Base-by-base conservation (phyloP, 2,888 invertebrate genomes). In the Fissipunctia ypsillon region DNA sequence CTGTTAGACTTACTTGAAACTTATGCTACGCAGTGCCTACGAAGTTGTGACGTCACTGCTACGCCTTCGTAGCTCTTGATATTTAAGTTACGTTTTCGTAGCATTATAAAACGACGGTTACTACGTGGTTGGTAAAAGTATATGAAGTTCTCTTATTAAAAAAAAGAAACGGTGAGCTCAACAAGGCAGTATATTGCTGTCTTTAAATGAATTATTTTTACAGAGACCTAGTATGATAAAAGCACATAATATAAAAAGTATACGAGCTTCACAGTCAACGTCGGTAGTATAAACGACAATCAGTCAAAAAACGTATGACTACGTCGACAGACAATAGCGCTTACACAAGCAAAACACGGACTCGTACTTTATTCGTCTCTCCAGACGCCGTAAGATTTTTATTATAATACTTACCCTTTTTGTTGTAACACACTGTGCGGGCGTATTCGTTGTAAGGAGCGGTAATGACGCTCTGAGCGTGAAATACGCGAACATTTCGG, bases 401-500 rank as follows among this genome's bases (percentile, higher is more conserved):
- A 95, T 94, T 95, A 93, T 94, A 92, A 93, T 92, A 92, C 93
- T 91, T 92, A 92, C 91, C 93, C 92, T 94, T 95, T 94, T 92
- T 90, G 91, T 91, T 91, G 91, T 91, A 92, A 92, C 91, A 91
- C 90, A 88, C 85, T 88, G 88, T 85, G 89, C 82, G 80, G 56
- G 87, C 88, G 90, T 92, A 92, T 91, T 90, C 91, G 87, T 88
- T 90, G 91, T 91, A 92, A 91, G 92, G 90, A 89, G 91, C 88
- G 87, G 93, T 94, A 95, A 95, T 93, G 94, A 94, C 91, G 93
- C 93, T 92, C 91, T 92, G 93, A 92, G 93, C 94, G 95, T 96
- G 93, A 96, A 95, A 95, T 95, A 95, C 95, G 93, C 92, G 90
- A 90, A 93, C 95, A 94, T 95, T 95, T 93, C 90, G 94, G 92